Conservation (phyloP, 2,888 invertebrate species). For the Ochlodes sylvanus region DNA sequence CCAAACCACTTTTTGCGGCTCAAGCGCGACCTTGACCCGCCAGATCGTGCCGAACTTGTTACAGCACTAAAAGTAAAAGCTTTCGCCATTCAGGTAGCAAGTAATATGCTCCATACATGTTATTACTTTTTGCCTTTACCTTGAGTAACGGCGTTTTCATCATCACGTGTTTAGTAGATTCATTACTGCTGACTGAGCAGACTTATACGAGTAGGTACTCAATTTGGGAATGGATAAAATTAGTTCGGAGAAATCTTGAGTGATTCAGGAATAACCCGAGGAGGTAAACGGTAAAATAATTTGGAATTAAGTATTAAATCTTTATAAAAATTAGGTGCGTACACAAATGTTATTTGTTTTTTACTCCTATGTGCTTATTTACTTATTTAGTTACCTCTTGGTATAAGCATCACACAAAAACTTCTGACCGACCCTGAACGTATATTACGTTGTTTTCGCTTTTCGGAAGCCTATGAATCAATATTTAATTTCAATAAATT, state of each 20-base stretch:
- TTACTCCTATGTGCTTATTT: no score
- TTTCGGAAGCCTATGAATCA: no score
- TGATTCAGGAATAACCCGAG: neutral
- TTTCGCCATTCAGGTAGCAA: slow-evolving; percentile 60
- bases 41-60: slow-evolving; percentile 70
- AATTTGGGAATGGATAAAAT: neutral
- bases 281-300: neutral
- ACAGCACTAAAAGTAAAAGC: slow-evolving; percentile 74
- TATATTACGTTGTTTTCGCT: no score
- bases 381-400: no score
- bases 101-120: slow-evolving; percentile 14
- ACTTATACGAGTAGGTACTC: no score
- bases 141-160: slow-evolving; percentile 5
- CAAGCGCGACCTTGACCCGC: slow-evolving; percentile 72
- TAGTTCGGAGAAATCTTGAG: neutral
- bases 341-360: no score
- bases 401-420: no score
- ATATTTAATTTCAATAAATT: no score
- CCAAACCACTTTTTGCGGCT: slow-evolving; percentile 68
- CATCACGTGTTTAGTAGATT: neutral
- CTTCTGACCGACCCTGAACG: no score
- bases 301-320: neutral
- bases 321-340: no score
- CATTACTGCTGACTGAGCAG: neutral
- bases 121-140: slow-evolving; percentile 20